A percentile compares a stretch with the other conserved stretches of the same genome.
phyloP scores from a whole-genome alignment of 2,888 invertebrate species.

The Beris chalybata region DNA sequence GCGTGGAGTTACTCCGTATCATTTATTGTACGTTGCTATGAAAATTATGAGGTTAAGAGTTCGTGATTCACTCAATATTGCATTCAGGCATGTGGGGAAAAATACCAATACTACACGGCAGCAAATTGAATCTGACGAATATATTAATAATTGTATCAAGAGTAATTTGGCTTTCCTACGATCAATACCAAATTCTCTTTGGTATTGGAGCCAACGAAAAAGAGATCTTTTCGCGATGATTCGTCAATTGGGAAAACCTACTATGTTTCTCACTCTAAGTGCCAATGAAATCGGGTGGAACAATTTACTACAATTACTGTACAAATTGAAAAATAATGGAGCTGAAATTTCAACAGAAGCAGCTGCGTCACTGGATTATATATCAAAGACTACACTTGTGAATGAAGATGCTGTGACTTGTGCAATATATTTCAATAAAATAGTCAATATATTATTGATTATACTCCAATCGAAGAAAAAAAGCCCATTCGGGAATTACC shows the following conservation, averaged over 20 bases:
- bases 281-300: slow-evolving; percentile 53
- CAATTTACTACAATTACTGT: slow-evolving; percentile 46
- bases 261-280: slow-evolving; percentile 52
- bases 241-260: slow-evolving; percentile 50
- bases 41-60: slow-evolving; percentile 46
- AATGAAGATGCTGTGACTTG: slow-evolving; percentile 42
- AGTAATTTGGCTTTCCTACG: slow-evolving; percentile 45
- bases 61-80: slow-evolving; percentile 35
- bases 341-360: slow-evolving; percentile 30
- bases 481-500: slow-evolving; percentile 44
- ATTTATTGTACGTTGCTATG: slow-evolving; percentile 51
- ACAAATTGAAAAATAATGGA: slow-evolving; percentile 42
- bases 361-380: slow-evolving; percentile 33
- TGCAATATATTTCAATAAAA: slow-evolving; percentile 41
- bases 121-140: slow-evolving; percentile 44
- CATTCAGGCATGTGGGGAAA: slow-evolving; percentile 45
- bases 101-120: slow-evolving; percentile 45
- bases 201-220: slow-evolving; percentile 50
- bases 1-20: slow-evolving; percentile 46
- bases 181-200: slow-evolving; percentile 46
- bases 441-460: slow-evolving; percentile 35
- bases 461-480: slow-evolving; percentile 38
- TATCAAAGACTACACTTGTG: slow-evolving; percentile 39
- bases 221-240: slow-evolving; percentile 54
- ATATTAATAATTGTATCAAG: slow-evolving; percentile 36